Percentiles rank a stretch among this genome's conserved stretches.
Conservation (phyloP, 1,140 invertebrate genomes). For the Whitmania pigra region DNA sequence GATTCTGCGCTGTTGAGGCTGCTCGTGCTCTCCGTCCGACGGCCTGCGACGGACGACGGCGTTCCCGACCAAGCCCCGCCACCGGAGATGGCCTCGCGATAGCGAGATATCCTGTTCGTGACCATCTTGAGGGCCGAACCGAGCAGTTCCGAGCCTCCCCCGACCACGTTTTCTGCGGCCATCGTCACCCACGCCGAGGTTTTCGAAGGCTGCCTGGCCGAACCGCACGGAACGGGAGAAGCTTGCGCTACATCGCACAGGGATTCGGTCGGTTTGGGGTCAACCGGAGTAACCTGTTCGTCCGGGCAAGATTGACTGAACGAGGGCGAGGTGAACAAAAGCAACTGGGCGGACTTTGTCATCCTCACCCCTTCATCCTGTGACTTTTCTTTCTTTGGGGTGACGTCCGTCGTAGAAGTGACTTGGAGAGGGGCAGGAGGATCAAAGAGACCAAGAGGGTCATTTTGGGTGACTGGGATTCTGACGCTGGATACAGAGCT, state of each 20-base stretch:
- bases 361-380: background rate
- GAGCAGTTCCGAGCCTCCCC: background rate
- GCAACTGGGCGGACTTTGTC: background rate
- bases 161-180: background rate
- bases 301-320: background rate
- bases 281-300: background rate
- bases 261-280: background rate
- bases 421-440: conserved; percentile 11
- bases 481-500: conserved; percentile 35
- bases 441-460: conserved; percentile 68
- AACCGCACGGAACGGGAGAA: conserved; percentile 45
- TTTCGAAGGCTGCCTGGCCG: conserved; percentile 22
- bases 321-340: background rate
- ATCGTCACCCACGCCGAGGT: no score
- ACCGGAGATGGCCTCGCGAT: background rate
- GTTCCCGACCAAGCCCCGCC: background rate
- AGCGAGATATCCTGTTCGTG: background rate
- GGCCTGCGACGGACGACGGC: background rate
- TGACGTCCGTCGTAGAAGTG: conserved; percentile 14
- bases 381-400: background rate
- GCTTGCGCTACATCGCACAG: no score
- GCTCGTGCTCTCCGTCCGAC: background rate
- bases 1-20: background rate
- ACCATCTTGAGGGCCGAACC: conserved; percentile 2
- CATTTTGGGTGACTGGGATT: conserved; percentile 73